These are phyloP conservation scores for Rhadina sibilatrix DNA, from an alignment of 2,113 vertebrate genomes.

Conservation along the genomic window DNA sequence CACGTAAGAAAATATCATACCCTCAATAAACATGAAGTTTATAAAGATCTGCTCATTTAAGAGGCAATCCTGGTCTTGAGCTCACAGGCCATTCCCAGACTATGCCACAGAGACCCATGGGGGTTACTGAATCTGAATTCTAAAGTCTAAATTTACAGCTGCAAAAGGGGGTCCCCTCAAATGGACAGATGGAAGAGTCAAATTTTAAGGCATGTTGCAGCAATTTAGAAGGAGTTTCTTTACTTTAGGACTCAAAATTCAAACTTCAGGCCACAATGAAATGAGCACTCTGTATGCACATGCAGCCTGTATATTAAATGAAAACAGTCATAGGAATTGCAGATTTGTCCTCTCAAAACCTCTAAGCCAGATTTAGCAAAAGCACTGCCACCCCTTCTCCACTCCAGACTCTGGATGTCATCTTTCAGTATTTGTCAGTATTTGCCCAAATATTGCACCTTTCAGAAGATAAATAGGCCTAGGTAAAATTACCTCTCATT, in stretches of 20 bases:
- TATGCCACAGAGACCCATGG: not conserved
- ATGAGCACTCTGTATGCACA: fast-evolving
- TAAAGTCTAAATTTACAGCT: not conserved
- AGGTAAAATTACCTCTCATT: not conserved
- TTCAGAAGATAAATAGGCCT: not conserved
- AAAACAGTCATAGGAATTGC: not conserved
- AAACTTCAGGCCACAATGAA: not conserved
- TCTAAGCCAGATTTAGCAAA: not conserved
- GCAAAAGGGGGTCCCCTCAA: not conserved
- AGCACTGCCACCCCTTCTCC: not conserved
- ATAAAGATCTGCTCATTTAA: not conserved
- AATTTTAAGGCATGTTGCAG: not conserved
- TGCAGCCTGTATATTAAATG: not conserved
- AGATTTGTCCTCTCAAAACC: not conserved
- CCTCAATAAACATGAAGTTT: not conserved
- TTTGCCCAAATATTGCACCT: not conserved
- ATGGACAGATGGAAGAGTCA: not conserved
- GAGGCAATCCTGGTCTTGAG: not conserved
- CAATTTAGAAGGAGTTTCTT: not conserved
- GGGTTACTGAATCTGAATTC: not conserved
- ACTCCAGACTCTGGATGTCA: not conserved
- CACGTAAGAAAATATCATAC: not conserved
- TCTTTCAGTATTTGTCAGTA: not conserved
- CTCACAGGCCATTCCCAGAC: not conserved
- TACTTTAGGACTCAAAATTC: not conserved